Evolutionary conservation across 2,888 invertebrate species (phyloP), one percentile per base, ranked within the genome.

Genomic region (Fissipunctia ypsillon): DNA sequence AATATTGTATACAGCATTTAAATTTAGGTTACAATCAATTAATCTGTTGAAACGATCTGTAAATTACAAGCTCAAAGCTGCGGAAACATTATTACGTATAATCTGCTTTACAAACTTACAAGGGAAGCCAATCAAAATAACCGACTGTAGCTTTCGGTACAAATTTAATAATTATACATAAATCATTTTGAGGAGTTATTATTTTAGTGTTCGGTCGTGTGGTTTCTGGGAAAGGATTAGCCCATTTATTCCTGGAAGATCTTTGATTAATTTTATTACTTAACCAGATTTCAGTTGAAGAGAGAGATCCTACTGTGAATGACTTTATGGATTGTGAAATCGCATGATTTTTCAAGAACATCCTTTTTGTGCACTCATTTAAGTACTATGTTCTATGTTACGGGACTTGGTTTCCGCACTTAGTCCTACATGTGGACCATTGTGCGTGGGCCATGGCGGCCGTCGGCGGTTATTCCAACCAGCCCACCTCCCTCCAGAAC

Each of bases 1-100:
- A n/a, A n/a, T n/a, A n/a, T n/a, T n/a, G n/a, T n/a, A n/a, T n/a
- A n/a, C n/a, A n/a, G n/a, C 28, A 35, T 45, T 66, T 22, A 52
- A 78, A 60, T 70, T 82, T 41, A 31, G 22, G 22, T 45, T 31
- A 80, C 76, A 75, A 75, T 63, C 50, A 54, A 76, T 76, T 69
- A 81, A 72, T 76, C 45, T 54, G 38, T 7, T 48, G 2, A 25
- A 69, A 81, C 63, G 65, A 64, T 52, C 69, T 38, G 48, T 74
- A 84, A 84, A 81, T n/a, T n/a, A n/a, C 65, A 73, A 85, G 59
- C 57, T 54, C 61, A 50, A 72, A 80, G 57, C 72, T 73, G 28
- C 16, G 68, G 60, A 81, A 86, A 72, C 74, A 78, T 84, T 77
- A 65, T n/a, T n/a, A n/a, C n/a, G 72, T 85, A 68, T 84, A 84